Base-by-base conservation (phyloP, 2,113 vertebrate genomes). In the Etia nguti region DNA sequence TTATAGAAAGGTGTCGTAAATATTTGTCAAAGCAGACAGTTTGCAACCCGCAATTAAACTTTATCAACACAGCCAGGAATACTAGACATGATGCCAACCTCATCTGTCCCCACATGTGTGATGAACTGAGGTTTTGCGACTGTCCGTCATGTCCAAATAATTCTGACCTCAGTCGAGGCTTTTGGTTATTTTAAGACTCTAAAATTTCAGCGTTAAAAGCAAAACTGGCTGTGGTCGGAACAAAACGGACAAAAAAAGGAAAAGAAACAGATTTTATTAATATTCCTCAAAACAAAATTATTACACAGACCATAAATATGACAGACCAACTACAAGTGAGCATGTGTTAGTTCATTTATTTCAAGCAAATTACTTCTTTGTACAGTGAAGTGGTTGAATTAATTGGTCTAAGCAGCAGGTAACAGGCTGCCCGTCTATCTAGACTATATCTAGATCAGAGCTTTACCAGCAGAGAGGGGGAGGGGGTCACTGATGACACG, bases 341-440 rank as follows among this genome's bases (percentile, higher is more conserved):
- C 84, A 92, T 93, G 94, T 95, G 89, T 96, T 93, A 87, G 92
- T 93, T 95, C 34, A 92, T 96, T 96, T 96, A 97, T 84, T 95
- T 95, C 83, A 94, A 95, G 93, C 94, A 89, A 88, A 84, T 93
- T 62, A 87, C 95, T 93, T 92, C 86, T 94, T 95, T 93, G 88
- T 94, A 96, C 95, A 95, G 84, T 94, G 92, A 93, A 84, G 86
- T 91, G 83, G 68, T 86, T 93, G 87, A 88, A 83, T 94, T 6
- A 26, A 65, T 96, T 95, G 96, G 95, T 96, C 96, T 96, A 96
- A 89, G 93, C 93, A 95, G 94, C 92, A 86, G 94, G 80, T 95
- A 88, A 88, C 93, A 93, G 88, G 94, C 95, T 94, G 96, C 92
- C 7, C 36, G 85, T 92, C 91, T 92, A 92, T 94, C 94, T 93